Evolutionary conservation across 2,888 invertebrate genomes (phyloP).

Genomic region (Lasius platythorax): DNA sequence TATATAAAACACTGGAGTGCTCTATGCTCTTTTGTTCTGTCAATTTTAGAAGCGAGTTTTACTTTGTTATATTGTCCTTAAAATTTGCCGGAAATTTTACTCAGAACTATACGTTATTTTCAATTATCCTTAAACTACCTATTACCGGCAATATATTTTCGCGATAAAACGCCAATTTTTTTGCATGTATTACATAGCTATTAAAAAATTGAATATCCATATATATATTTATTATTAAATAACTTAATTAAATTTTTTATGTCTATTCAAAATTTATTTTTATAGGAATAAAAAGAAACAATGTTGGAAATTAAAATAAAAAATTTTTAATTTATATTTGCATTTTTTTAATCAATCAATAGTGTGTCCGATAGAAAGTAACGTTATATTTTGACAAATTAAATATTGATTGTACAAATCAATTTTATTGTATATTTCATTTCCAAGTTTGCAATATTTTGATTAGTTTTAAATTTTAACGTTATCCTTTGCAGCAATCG

Average conservation of each 20-base stretch:
- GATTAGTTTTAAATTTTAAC: neutral
- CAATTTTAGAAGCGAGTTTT: slow-evolving; percentile 23
- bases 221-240: neutral
- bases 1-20: slow-evolving; percentile 5
- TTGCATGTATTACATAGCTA: neutral
- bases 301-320: neutral
- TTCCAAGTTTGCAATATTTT: neutral
- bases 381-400: neutral
- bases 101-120: slow-evolving; percentile 1
- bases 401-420: slow-evolving; percentile 8
- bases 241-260: neutral
- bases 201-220: neutral
- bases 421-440: neutral
- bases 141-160: neutral
- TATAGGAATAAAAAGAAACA: neutral
- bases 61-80: slow-evolving; percentile 24
- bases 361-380: neutral
- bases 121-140: slow-evolving; percentile 27
- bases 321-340: neutral
- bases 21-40: neutral
- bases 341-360: neutral
- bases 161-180: neutral
- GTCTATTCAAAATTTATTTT: neutral
- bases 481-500: neutral
- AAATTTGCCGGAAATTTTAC: slow-evolving; percentile 32